A percentile compares a stretch with the other conserved stretches of the same genome.
phyloP scores from a whole-genome alignment of 2,888 invertebrate genomes.

The Tenodera sinensis region DNA sequence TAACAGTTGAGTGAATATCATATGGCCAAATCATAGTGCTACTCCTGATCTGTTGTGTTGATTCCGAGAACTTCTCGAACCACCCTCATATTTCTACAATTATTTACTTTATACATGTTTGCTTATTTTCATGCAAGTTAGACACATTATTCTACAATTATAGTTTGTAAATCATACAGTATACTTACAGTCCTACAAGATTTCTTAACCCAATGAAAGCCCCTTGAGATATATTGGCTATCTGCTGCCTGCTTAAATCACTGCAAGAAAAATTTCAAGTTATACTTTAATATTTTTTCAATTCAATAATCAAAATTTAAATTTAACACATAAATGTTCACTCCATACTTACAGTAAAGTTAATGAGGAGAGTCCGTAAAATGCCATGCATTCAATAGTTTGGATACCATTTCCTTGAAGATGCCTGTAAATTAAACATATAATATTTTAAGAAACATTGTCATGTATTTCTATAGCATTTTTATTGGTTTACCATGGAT shows the following conservation, averaged over 20 bases:
- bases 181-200: slow-evolving; percentile 41
- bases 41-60: too few relatives aligned
- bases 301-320: background rate
- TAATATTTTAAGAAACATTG: too few relatives aligned
- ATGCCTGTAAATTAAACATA: slow-evolving; percentile 36
- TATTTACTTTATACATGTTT: too few relatives aligned
- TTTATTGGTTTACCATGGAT: too few relatives aligned
- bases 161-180: background rate
- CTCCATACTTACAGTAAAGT: slow-evolving; percentile 43
- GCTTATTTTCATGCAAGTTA: too few relatives aligned
- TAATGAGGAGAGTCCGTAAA: slow-evolving; percentile 41
- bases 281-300: background rate
- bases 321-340: background rate
- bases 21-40: too few relatives aligned
- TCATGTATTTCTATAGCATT: too few relatives aligned
- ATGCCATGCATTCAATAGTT: slow-evolving; percentile 38
- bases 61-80: too few relatives aligned
- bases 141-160: too few relatives aligned
- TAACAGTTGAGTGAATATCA: too few relatives aligned
- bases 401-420: slow-evolving; percentile 40
- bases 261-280: slow-evolving; percentile 20
- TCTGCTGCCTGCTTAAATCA: slow-evolving; percentile 42
- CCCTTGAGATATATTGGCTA: slow-evolving; percentile 37
- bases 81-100: too few relatives aligned
- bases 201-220: slow-evolving; percentile 42